Conservation (phyloP, 2,888 invertebrate genomes). For the Napeogenes inachia region DNA sequence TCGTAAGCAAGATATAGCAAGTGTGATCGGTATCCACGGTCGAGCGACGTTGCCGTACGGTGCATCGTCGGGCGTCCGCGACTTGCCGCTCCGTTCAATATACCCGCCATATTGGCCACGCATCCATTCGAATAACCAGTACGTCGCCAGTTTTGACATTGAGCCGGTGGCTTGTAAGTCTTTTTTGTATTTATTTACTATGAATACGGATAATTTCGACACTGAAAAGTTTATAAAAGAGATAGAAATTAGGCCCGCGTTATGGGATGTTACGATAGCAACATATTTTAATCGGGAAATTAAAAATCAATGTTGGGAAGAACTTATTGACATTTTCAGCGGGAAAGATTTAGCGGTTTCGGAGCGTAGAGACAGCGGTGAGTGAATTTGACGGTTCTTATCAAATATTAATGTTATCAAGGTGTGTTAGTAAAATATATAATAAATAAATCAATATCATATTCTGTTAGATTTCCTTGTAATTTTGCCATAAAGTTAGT, state of each 20-base stretch:
- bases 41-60: conserved; percentile 24
- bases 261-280: conserved; percentile 16
- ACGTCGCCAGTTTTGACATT: conserved; percentile 10
- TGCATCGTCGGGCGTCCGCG: background rate
- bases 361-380: conserved; percentile 17
- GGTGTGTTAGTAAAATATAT: no score
- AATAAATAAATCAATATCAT: no score
- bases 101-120: conserved; percentile 19
- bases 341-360: conserved; percentile 13
- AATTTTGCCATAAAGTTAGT: no score
- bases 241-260: conserved; percentile 17
- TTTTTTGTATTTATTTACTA: background rate
- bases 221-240: conserved; percentile 21
- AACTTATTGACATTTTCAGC: conserved; percentile 23
- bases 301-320: conserved; percentile 24
- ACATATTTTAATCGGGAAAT: conserved; percentile 19
- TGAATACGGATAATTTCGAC: conserved; percentile 14
- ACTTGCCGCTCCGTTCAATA: conserved; percentile 12
- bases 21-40: background rate
- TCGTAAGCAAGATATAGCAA: background rate
- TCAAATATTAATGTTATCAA: no score
- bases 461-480: conserved; percentile 1
- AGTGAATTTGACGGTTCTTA: conserved; percentile 3
- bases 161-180: background rate
- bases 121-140: conserved; percentile 13